Evolutionary conservation across 2,113 vertebrate species (phyloP).

Genomic region (Cygnus atratus): DNA sequence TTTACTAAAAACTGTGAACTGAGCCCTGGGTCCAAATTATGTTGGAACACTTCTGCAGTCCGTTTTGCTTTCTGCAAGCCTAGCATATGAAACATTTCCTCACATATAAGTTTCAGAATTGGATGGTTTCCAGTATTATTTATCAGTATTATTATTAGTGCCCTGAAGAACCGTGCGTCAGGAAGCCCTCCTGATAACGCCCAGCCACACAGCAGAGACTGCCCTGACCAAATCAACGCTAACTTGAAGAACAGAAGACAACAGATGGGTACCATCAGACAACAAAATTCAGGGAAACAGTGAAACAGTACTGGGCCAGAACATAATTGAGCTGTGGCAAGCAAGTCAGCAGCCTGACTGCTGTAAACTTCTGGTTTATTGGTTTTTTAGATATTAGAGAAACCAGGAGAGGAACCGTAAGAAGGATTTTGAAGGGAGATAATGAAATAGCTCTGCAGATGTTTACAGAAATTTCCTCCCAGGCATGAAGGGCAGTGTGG

Average conservation of each 20-base stretch:
- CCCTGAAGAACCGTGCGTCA: neutral
- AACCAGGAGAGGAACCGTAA: neutral
- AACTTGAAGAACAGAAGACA: neutral
- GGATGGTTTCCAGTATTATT: neutral
- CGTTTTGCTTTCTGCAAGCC: neutral
- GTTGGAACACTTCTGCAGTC: neutral
- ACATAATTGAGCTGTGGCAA: neutral
- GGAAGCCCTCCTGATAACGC: neutral
- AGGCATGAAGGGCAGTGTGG: constrained; percentile 23
- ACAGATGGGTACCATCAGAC: neutral
- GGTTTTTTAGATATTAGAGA: neutral
- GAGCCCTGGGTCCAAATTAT: neutral
- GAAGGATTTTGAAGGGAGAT: neutral
- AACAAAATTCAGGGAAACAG: neutral
- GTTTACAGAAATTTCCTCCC: constrained; percentile 27
- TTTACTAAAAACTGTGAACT: neutral
- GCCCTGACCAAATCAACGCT: neutral
- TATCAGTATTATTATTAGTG: neutral
- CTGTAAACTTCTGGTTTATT: neutral
- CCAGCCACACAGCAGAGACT: neutral
- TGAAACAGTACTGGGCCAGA: neutral
- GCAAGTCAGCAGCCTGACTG: neutral
- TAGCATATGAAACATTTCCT: neutral
- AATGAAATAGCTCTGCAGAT: constrained; percentile 38
- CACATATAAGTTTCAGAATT: neutral